Evolutionary conservation across 2,888 invertebrate genomes (phyloP), one percentile per base, ranked within the genome.

Genomic region (Platycheirus rosarum): DNA sequence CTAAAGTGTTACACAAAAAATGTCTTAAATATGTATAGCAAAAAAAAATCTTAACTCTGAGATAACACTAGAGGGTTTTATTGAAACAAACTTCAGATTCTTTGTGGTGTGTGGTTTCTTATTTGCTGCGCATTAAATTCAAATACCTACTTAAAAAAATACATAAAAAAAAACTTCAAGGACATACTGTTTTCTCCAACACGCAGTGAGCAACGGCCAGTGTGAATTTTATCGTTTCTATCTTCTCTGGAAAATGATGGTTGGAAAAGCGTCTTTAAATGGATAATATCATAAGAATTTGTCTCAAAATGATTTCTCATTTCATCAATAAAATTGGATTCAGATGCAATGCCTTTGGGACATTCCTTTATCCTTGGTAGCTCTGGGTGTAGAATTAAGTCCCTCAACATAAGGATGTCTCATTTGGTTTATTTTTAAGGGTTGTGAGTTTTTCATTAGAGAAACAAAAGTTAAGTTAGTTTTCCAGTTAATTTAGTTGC

Each of bases 251-350:
- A 40, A 57, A 23, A 40, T 40, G 18, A 32, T 9, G 14, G 42
- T 8, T 53, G 46, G 18, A 9, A 53, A 57, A 40, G 29, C 29
- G 46, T 18, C 60, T 13, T 37, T 49, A 35, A 51, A 23, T 35
- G 42, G 35, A 55, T 32, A 40, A 65, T 57, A 46, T 73, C 49
- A 60, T 35, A 18, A 69, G 53, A 35, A 32, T 51, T 26, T 46
- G 29, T 29, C 18, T 26, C 20, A 14, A 44, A 26, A 44, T 35
- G 6, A 51, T 42, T 48, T 49, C 32, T 18, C 55, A 74, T 73
- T 68, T 53, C 26, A 74, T 40, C 66, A 60, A 66, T 49, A 57
- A 40, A 71, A 40, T 62, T 7, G 53, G 35, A 40, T 48, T n/a
- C n/a, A n/a, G n/a, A n/a, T n/a, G n/a, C n/a, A n/a, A n/a, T n/a